Conservation (phyloP, 2,113 vertebrate species). For the Tragelaphus scriptus region DNA sequence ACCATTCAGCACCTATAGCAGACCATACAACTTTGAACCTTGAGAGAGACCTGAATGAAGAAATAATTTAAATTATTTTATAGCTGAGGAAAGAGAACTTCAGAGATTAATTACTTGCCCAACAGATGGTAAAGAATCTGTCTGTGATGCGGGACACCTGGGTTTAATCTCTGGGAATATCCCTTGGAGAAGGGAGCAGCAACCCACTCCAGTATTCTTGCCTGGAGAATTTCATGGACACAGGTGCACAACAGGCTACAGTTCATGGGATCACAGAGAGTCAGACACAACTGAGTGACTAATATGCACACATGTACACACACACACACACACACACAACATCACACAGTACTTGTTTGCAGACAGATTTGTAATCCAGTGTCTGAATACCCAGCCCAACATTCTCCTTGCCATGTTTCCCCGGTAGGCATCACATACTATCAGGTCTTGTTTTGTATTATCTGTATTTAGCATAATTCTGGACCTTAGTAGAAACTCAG, state of each 20-base stretch:
- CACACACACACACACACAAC: accelerated
- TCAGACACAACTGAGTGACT: neutral
- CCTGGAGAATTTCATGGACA: neutral
- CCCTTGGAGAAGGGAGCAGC: neutral
- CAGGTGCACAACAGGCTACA: neutral
- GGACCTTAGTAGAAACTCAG: neutral
- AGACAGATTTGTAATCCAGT: neutral
- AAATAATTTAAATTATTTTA: neutral
- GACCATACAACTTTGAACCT: neutral
- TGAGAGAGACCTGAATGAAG: neutral
- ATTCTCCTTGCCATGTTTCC: neutral
- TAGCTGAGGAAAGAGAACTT: neutral
- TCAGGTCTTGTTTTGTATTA: neutral
- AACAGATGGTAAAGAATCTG: neutral
- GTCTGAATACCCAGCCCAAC: neutral
- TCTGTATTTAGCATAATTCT: neutral
- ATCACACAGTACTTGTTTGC: neutral
- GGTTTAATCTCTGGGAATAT: neutral
- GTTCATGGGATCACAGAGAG: neutral
- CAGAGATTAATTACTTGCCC: neutral
- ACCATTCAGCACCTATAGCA: neutral
- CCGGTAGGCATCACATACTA: neutral
- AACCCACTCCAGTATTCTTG: neutral
- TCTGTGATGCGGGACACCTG: neutral
- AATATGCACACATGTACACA: accelerated